Conservation (phyloP, 2,888 invertebrate species). For the Caenorhabditis virilis region DNA sequence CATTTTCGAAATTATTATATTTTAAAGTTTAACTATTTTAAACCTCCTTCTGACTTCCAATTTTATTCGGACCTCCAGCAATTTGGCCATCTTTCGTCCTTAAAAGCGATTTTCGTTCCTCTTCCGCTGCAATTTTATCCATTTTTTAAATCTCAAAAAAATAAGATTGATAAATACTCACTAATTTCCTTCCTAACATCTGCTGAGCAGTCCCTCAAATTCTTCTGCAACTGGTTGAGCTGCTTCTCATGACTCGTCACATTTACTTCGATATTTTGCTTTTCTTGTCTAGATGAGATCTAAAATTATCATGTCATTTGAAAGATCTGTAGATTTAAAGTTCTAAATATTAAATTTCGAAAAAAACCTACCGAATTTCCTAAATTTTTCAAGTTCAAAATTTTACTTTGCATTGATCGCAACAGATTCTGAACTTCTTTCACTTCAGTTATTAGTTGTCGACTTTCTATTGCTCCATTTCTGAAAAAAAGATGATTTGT, state of each 20-base stretch:
- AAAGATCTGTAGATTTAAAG: too few relatives aligned
- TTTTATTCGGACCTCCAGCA: constrained; percentile 9
- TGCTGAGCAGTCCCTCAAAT: constrained; percentile 16
- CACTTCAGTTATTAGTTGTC: constrained; percentile 15
- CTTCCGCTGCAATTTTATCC: constrained; percentile 1
- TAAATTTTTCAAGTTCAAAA: constrained; percentile 6
- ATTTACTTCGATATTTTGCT: constrained; percentile 13
- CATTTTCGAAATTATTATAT: too few relatives aligned
- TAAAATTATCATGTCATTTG: background rate
- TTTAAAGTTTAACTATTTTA: too few relatives aligned
- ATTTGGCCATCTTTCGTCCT: constrained; percentile 5
- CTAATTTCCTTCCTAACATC: constrained; percentile 30
- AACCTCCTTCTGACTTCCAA: constrained; percentile 21
- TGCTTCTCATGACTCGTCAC: constrained; percentile 33
- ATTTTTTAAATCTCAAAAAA: background rate
- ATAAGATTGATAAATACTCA: background rate
- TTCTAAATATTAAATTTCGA: background rate
- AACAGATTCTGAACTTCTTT: constrained; percentile 28
- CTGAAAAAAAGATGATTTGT: constrained; percentile 2
- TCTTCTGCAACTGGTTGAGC: constrained; percentile 19
- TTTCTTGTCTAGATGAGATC: constrained; percentile 12
- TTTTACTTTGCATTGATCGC: constrained; percentile 20
- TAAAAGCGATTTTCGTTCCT: constrained; percentile 17
- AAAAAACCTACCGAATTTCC: background rate
- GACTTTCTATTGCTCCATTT: constrained; percentile 8